Base-by-base conservation (phyloP, 2,113 vertebrate species). In the mouse (Mus musculus) region DNA sequence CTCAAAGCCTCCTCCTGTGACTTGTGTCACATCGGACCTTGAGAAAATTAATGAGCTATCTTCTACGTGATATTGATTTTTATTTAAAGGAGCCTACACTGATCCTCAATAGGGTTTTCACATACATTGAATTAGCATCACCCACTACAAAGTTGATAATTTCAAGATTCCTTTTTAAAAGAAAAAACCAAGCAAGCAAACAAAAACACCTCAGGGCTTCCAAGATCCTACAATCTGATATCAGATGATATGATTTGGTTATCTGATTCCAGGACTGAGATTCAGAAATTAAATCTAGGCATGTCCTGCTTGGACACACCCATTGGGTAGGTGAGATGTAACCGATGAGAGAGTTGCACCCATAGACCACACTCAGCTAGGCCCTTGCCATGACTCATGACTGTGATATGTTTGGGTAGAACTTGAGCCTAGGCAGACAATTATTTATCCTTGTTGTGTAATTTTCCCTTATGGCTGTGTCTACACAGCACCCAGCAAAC, bases 401-500 rank as follows among this genome's bases (percentile, higher is more conserved):
- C 63, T 54, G 76, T 76, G 87, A 84, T 92, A 19, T 96, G 80
- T 97, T 88, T 94, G 94, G 73, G 56, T 95, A 94, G 91, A 95
- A 78, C 13, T 54, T 91, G 87, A 97, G 82, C 93, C 80, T 89
- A 95, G 72, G 56, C 84, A 97, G 76, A 96, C 84, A 88, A 88
- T 94, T 96, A 97, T 96, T 97, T 97, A 93, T 92, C 92, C 91
- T 96, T 96, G 90, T 95, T 94, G 87, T 88, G 96, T 96, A 94
- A 85, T 97, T 95, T 95, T 88, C 46, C 90, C 78, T 86, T 96
- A 91, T 77, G 92, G 49, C 16, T 90, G 6, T 92, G 91, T 93
- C 88, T 93, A 94, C 80, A 94, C 33, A 94, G n/a, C 56, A 95
- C 93, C 96, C 89, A 94, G 65, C 75, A 95, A 96, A 93, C 85